phyloP scores from a whole-genome alignment of 2,113 vertebrate genomes.

The Nannospalax galili region DNA sequence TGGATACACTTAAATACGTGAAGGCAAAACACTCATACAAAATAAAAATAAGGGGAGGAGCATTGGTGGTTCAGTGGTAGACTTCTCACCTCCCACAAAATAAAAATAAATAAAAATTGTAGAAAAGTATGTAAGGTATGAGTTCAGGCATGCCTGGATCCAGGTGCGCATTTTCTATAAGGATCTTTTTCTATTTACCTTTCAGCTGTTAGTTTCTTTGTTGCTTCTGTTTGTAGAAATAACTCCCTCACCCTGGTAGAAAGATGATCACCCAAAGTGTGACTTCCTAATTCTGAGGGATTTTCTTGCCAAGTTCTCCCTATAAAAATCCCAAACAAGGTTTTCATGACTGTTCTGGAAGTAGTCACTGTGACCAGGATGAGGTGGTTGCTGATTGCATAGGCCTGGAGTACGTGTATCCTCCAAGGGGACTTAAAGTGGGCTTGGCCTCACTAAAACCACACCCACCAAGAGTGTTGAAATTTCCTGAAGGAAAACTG shows the following conservation, averaged over 20 bases:
- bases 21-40: too few species aligned
- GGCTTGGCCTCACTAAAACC: not conserved
- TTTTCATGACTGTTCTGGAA: not conserved
- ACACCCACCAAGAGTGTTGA: not conserved
- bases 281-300: not conserved
- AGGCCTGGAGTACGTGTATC: not conserved
- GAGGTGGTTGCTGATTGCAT: not conserved
- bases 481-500: not conserved
- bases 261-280: not conserved
- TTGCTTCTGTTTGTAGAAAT: slow-evolving; percentile 1
- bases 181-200: not conserved
- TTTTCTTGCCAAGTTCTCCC: slow-evolving; percentile 19
- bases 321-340: not conserved
- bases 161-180: not conserved
- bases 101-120: too few species aligned
- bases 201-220: slow-evolving; percentile 15
- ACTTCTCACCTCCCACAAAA: too few species aligned
- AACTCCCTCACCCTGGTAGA: not conserved
- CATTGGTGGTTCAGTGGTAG: too few species aligned
- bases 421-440: not conserved
- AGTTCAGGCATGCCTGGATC: not conserved
- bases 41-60: too few species aligned
- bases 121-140: not conserved
- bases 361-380: not conserved
- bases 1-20: too few species aligned